phyloP scores from a whole-genome alignment of 2,888 invertebrate species.

The Brachynemurus nebulosus region DNA sequence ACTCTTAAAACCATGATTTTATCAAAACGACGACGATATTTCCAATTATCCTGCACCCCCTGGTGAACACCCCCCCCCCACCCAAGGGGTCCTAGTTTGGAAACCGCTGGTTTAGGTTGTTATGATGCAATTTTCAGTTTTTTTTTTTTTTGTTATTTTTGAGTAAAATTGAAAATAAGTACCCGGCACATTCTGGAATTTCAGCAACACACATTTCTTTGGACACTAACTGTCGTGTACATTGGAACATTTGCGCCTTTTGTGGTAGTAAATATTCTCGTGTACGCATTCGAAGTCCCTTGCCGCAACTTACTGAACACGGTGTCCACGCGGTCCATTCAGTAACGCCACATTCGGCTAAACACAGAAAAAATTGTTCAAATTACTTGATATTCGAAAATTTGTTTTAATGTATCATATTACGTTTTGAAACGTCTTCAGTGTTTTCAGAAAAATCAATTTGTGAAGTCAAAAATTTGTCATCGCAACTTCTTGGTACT shows the following conservation, averaged over 20 bases:
- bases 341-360: slow-evolving; percentile 69
- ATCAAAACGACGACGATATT: no score
- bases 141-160: no score
- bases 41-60: no score
- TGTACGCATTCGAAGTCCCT: slow-evolving; percentile 67
- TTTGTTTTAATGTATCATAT: not conserved
- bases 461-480: slow-evolving; percentile 41
- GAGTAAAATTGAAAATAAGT: no score
- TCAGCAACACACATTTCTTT: slow-evolving; percentile 84
- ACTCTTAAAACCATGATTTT: no score
- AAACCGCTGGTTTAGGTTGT: no score
- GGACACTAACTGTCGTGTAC: slow-evolving; percentile 60
- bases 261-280: slow-evolving; percentile 55
- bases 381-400: slow-evolving; percentile 2
- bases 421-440: slow-evolving; percentile 53
- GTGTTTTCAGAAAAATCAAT: slow-evolving; percentile 52
- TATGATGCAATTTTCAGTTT: no score
- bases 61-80: no score
- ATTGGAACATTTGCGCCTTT: slow-evolving; percentile 55
- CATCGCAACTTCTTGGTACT: slow-evolving; percentile 60
- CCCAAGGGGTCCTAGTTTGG: no score
- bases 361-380: slow-evolving; percentile 15
- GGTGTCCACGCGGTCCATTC: slow-evolving; percentile 64
- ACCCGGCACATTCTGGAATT: slow-evolving; percentile 56
- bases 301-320: slow-evolving; percentile 80